phyloP scores from a whole-genome alignment of 2,797 vertebrate genomes.

The Mastacembelus armatus region DNA sequence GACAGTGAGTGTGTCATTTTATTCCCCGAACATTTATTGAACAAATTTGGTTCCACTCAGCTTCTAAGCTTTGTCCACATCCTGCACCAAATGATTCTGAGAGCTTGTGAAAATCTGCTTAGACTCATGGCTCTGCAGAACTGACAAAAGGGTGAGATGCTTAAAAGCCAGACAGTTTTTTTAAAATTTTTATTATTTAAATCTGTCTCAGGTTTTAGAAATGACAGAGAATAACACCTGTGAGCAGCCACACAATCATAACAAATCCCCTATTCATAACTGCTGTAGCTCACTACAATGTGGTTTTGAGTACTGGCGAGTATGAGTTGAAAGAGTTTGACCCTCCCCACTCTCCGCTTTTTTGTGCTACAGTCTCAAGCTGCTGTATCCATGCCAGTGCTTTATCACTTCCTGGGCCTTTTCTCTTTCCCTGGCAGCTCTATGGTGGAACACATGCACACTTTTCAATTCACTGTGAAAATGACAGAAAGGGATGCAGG shows the following conservation, averaged over 20 bases:
- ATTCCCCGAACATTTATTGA: background rate
- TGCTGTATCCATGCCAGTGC: slow-evolving; percentile 28
- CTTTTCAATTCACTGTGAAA: slow-evolving; percentile 43
- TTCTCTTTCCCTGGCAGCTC: slow-evolving; percentile 32
- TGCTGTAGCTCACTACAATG: slow-evolving; percentile 16
- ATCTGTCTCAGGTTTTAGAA: slow-evolving; percentile 40
- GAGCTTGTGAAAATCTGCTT: slow-evolving; percentile 37
- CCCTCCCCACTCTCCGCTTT: slow-evolving; percentile 4
- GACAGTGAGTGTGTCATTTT: background rate
- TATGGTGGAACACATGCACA: slow-evolving; percentile 34
- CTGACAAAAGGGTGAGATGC: slow-evolving; percentile 23
- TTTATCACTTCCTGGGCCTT: slow-evolving; percentile 39
- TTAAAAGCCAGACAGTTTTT: slow-evolving; percentile 15
- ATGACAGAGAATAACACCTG: slow-evolving; percentile 40
- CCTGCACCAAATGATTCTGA: slow-evolving; percentile 21
- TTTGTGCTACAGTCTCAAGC: slow-evolving; percentile 29
- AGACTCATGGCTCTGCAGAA: slow-evolving; percentile 13
- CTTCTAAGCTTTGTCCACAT: slow-evolving; percentile 19
- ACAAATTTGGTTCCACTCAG: slow-evolving; percentile 2
- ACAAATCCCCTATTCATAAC: slow-evolving; percentile 39
- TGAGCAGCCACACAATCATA: slow-evolving; percentile 34
- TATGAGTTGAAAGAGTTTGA: slow-evolving; percentile 27
- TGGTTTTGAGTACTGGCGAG: slow-evolving; percentile 20
- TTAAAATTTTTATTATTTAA: slow-evolving; percentile 32
- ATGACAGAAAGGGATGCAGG: slow-evolving; percentile 52